phyloP scores from a whole-genome alignment of 2,888 invertebrate species.

The Xestia rhomboidea region DNA sequence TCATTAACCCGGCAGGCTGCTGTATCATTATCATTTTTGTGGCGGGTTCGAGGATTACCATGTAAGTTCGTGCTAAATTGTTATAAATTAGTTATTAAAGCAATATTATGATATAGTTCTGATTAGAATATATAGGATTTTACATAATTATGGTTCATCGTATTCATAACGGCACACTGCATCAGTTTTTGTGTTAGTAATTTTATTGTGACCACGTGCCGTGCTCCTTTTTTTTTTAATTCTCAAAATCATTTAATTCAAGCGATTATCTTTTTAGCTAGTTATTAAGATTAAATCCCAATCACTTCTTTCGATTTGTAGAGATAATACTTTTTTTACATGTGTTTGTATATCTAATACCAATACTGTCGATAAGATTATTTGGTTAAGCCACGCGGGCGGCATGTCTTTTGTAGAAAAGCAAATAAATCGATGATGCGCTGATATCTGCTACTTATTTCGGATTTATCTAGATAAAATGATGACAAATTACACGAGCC shows the following conservation, averaged over 20 bases:
- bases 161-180: not conserved
- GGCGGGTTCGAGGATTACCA: not conserved
- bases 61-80: not conserved
- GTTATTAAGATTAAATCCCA: slow-evolving; percentile 20
- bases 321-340: slow-evolving; percentile 47
- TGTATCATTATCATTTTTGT: not conserved
- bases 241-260: too few species aligned
- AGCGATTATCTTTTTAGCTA: not conserved
- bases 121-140: too few species aligned
- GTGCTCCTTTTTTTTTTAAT: not conserved
- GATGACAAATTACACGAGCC: slow-evolving; percentile 88
- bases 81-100: not conserved
- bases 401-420: slow-evolving; percentile 45
- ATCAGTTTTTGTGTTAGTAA: not conserved
- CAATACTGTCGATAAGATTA: slow-evolving; percentile 68
- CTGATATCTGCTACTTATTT: slow-evolving; percentile 34
- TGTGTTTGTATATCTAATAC: slow-evolving; percentile 29
- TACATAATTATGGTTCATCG: not conserved
- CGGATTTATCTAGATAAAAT: slow-evolving; percentile 65
- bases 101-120: not conserved
- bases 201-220: slow-evolving; percentile 34
- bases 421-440: slow-evolving; percentile 54
- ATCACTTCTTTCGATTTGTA: slow-evolving; percentile 31
- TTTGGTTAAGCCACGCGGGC: slow-evolving; percentile 65
- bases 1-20: too few species aligned